phyloP scores from a whole-genome alignment of 2,113 vertebrate genomes.

The Eidolon helvum region DNA sequence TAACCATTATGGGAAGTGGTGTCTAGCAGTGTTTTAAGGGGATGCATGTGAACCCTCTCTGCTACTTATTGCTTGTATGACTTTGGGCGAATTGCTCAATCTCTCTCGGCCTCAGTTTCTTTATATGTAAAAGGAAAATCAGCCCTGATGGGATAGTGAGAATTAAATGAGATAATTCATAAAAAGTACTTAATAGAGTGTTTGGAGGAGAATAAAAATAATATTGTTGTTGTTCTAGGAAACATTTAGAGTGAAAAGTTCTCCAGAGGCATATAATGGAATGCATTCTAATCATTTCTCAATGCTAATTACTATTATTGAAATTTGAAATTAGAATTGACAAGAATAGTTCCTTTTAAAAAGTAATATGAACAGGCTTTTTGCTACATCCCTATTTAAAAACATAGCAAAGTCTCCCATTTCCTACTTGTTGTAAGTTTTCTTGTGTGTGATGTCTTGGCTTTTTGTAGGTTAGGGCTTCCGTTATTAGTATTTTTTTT shows the following conservation, averaged over 20 bases:
- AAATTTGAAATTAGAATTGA: constrained; percentile 54
- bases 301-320: constrained; percentile 12
- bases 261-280: background rate
- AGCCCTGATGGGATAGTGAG: background rate
- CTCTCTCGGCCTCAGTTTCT: background rate
- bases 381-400: background rate
- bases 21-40: background rate
- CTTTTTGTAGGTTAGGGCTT: background rate
- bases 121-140: background rate
- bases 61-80: background rate
- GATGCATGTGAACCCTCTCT: background rate
- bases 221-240: constrained; percentile 12
- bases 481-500: background rate
- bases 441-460: background rate
- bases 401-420: background rate
- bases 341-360: constrained; percentile 12
- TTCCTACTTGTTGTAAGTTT: background rate
- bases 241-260: constrained; percentile 45
- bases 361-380: background rate
- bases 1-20: background rate
- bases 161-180: background rate
- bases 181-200: background rate
- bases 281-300: constrained; percentile 26
- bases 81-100: background rate
- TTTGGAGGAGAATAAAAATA: background rate